A percentile compares a stretch with the other conserved stretches of the same genome.
These are phyloP conservation scores for Exephanes ischioxanthus DNA, from an alignment of 2,888 invertebrate species.

Conservation along the genomic window DNA sequence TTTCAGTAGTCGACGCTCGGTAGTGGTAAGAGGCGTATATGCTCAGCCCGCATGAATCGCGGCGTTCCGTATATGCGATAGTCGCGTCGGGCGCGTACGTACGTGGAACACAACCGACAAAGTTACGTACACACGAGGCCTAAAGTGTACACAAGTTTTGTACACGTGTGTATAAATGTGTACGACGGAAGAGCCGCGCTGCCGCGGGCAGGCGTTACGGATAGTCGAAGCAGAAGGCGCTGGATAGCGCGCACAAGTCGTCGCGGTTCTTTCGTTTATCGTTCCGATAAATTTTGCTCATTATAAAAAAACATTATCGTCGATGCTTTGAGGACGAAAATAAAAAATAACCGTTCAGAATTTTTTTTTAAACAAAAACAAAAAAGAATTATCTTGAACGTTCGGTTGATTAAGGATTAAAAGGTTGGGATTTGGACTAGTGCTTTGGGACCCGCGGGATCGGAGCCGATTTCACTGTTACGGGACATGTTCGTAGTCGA, in stretches of 20 bases:
- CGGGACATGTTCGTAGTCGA: constrained; percentile 72
- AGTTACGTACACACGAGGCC: constrained; percentile 36
- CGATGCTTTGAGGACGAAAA: neutral
- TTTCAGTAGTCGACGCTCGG: constrained; percentile 21
- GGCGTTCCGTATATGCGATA: constrained; percentile 21
- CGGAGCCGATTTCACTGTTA: constrained; percentile 57
- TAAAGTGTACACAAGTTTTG: constrained; percentile 21
- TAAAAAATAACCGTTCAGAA: neutral
- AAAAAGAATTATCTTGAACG: neutral
- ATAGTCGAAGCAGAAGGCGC: constrained; percentile 64
- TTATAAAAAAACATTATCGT: neutral
- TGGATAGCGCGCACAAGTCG: constrained; percentile 54
- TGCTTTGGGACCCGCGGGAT: constrained; percentile 55
- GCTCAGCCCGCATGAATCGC: constrained; percentile 58
- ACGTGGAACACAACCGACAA: constrained; percentile 23
- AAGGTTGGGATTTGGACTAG: neutral
- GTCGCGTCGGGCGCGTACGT: constrained; percentile 5
- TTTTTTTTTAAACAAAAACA: neutral
- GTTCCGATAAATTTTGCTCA: constrained; percentile 7
- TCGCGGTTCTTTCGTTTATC: constrained; percentile 46
- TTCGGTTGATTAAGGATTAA: neutral
- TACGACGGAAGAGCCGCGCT: constrained; percentile 60
- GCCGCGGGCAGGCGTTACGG: constrained; percentile 60
- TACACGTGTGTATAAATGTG: constrained; percentile 48
- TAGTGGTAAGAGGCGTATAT: constrained; percentile 56